Percentiles rank a stretch among this genome's conserved stretches.
Evolutionary conservation across 2,797 vertebrate genomes (phyloP).

Genomic region (Anniella stebbinsi): DNA sequence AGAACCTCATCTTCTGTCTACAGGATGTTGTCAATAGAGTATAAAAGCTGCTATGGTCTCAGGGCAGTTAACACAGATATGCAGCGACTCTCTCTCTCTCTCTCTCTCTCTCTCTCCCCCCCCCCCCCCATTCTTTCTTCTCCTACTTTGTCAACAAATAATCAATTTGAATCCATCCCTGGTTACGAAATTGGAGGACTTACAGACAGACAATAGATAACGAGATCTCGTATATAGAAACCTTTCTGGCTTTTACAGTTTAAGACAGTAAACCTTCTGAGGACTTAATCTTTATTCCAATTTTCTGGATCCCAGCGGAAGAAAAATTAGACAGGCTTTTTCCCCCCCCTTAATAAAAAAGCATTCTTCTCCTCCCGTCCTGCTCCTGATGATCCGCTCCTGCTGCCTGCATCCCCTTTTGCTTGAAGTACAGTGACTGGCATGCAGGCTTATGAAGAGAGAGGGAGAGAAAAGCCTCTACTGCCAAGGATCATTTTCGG

Average conservation of each 20-base stretch:
- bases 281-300: constrained; percentile 46
- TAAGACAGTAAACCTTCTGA: constrained; percentile 48
- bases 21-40: constrained; percentile 46
- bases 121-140: background rate
- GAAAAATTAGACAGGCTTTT: constrained; percentile 52
- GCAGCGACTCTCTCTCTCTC: constrained; percentile 34
- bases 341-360: constrained; percentile 5
- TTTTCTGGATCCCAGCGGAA: constrained; percentile 43
- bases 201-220: constrained; percentile 53
- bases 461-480: background rate
- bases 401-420: background rate
- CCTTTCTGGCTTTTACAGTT: constrained; percentile 30
- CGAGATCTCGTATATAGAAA: constrained; percentile 33
- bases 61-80: constrained; percentile 43
- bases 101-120: background rate
- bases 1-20: constrained; percentile 58
- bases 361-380: constrained; percentile 42
- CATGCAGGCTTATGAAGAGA: constrained; percentile 49
- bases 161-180: constrained; percentile 56
- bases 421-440: constrained; percentile 28
- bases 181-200: constrained; percentile 54
- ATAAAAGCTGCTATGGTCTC: constrained; percentile 63
- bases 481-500: constrained; percentile 29
- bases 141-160: constrained; percentile 55
- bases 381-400: constrained; percentile 2